phyloP scores from a whole-genome alignment of 2,797 vertebrate genomes.

The Phrynocephalus vlangalii region DNA sequence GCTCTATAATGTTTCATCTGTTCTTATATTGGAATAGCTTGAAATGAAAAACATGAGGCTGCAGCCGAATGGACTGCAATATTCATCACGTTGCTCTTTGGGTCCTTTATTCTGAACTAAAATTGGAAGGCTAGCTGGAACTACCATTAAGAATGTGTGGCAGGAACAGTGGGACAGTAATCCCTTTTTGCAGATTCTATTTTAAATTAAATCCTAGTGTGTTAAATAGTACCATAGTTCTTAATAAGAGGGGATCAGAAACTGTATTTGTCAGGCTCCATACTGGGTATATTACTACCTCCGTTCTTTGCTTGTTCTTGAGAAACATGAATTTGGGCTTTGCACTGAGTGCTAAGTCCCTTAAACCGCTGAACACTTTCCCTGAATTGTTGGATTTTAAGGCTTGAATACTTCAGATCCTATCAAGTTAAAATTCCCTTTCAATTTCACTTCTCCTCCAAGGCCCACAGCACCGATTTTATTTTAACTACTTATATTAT shows the following conservation, averaged over 20 bases:
- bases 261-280: constrained; percentile 31
- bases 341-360: constrained; percentile 11
- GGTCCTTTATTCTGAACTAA: constrained; percentile 28
- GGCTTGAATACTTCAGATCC: constrained; percentile 3
- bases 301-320: constrained; percentile 37
- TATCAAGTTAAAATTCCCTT: constrained; percentile 33
- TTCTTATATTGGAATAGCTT: background rate
- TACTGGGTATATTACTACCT: background rate
- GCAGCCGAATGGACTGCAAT: background rate
- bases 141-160: constrained; percentile 37
- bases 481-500: constrained; percentile 36
- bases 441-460: constrained; percentile 4
- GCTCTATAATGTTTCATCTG: constrained; percentile 36
- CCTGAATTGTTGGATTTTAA: constrained; percentile 30
- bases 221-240: constrained; percentile 32
- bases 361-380: constrained; percentile 1
- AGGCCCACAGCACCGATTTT: background rate
- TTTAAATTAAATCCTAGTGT: constrained; percentile 50
- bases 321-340: constrained; percentile 40
- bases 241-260: constrained; percentile 36
- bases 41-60: constrained; percentile 23
- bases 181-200: constrained; percentile 33
- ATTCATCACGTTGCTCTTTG: constrained; percentile 41
- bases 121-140: constrained; percentile 39
- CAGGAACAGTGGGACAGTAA: constrained; percentile 49